phyloP scores from a whole-genome alignment of 2,113 vertebrate species.

The Cercopithecus mona region DNA sequence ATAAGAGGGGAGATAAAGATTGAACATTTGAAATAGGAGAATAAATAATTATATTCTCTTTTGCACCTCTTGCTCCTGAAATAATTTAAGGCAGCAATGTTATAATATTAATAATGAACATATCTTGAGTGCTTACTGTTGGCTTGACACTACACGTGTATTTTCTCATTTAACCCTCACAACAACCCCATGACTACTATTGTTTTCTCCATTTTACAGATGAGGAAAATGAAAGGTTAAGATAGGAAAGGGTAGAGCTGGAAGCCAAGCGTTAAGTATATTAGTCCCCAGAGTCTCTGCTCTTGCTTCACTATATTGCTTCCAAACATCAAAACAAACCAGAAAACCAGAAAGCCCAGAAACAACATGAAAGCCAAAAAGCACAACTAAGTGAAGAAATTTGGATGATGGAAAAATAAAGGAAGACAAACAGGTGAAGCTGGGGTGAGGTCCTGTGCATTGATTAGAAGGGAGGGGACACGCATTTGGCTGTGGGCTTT shows the following conservation, averaged over 20 bases:
- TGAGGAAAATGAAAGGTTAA: conserved; percentile 28
- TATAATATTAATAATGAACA: background rate
- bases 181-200: background rate
- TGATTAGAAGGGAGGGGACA: background rate
- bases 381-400: background rate
- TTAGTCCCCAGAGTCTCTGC: background rate
- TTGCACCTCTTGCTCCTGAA: background rate
- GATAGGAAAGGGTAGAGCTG: background rate
- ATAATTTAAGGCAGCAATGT: background rate
- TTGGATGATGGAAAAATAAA: background rate
- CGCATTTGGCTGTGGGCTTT: conserved; percentile 24
- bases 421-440: background rate
- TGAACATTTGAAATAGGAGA: background rate
- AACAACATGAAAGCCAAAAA: background rate
- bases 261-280: background rate
- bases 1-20: background rate
- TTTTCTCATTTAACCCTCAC: background rate
- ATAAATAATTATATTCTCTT: background rate
- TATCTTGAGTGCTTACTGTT: background rate
- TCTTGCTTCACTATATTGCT: background rate
- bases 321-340: conserved; percentile 13
- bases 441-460: background rate
- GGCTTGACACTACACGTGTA: background rate
- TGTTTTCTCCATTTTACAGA: conserved; percentile 39
- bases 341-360: background rate